A percentile compares a stretch with the other conserved stretches of the same genome.
Evolutionary conservation across 1,140 invertebrate species (phyloP).

Genomic region (Mamestra configurata): DNA sequence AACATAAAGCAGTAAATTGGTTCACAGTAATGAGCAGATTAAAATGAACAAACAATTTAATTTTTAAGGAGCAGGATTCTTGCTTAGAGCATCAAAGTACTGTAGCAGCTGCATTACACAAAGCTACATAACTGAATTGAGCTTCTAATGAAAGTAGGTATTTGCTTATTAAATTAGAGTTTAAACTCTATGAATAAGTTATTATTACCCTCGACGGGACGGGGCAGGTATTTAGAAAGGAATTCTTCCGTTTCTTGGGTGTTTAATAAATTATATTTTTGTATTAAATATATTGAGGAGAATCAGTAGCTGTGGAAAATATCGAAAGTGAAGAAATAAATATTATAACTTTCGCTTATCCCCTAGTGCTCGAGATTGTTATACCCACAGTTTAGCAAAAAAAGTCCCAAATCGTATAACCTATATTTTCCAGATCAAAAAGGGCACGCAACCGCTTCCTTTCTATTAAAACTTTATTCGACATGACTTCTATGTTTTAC

Average conservation of each 20-base stretch:
- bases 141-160: constrained; percentile 17
- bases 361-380: too few relatives aligned
- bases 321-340: background rate
- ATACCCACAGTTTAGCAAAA: background rate
- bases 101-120: constrained; percentile 2
- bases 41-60: constrained; percentile 33
- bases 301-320: background rate
- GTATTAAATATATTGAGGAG: background rate
- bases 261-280: background rate
- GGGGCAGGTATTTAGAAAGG: background rate
- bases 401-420: background rate
- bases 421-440: constrained; percentile 13
- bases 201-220: background rate
- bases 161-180: constrained; percentile 23
- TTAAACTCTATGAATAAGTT: background rate
- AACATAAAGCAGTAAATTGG: constrained; percentile 32
- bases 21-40: constrained; percentile 22
- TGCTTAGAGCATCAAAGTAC: constrained; percentile 28
- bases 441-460: background rate
- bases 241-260: background rate
- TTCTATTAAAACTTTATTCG: constrained; percentile 48
- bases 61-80: constrained; percentile 33
- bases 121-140: constrained; percentile 22
- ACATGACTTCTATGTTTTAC: constrained; percentile 44
- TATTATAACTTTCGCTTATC: too few relatives aligned